phyloP scores from a whole-genome alignment of 2,113 vertebrate genomes.

The Ramphastos sulfuratus region DNA sequence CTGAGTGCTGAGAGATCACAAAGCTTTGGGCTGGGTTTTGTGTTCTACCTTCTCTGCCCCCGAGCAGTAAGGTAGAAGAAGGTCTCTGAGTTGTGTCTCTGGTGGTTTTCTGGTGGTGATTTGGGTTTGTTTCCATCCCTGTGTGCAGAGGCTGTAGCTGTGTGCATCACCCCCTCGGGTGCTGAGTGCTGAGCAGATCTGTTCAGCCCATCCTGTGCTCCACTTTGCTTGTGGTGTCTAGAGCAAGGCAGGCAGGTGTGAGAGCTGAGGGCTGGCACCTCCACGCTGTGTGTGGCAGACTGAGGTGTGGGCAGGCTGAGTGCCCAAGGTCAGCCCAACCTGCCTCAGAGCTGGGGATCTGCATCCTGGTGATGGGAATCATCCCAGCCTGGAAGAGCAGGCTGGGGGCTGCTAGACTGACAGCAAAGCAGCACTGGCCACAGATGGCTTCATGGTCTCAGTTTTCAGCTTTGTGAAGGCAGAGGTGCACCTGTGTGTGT shows the following conservation, averaged over 20 bases:
- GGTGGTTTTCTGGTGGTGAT: fast-evolving
- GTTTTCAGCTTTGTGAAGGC: background rate
- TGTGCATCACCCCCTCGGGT: background rate
- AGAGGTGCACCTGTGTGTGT: background rate
- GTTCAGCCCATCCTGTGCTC: background rate
- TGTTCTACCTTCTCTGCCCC: background rate
- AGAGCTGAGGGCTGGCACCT: slow-evolving; percentile 15
- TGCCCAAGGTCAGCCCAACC: background rate
- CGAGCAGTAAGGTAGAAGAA: background rate
- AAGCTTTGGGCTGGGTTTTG: background rate
- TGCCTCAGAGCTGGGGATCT: background rate
- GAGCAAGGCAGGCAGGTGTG: background rate
- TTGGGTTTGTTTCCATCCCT: background rate
- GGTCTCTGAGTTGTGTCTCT: background rate
- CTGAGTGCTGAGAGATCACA: background rate
- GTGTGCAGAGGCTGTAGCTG: background rate
- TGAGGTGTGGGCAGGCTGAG: background rate
- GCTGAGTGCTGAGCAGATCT: background rate
- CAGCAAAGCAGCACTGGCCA: background rate
- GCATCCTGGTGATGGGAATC: background rate
- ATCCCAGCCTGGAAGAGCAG: background rate
- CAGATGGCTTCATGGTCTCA: background rate
- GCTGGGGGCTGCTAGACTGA: background rate
- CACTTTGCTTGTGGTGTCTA: background rate
- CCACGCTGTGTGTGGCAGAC: background rate